Percentiles rank a stretch among this genome's conserved stretches.
Conservation (phyloP, 2,797 vertebrate species). For the Enteromius trimaculatus region DNA sequence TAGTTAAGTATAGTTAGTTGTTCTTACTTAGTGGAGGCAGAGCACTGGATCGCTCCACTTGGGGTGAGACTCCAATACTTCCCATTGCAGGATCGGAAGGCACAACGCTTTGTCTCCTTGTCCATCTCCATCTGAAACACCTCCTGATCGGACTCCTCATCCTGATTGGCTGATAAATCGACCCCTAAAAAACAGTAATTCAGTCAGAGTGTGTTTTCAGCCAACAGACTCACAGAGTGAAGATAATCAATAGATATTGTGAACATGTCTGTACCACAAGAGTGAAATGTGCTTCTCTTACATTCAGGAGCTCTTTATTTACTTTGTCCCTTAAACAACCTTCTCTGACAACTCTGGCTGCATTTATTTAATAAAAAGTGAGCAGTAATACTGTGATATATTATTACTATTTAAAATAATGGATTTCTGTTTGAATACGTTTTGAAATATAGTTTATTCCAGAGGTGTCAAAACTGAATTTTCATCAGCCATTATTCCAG, state of each 20-base stretch:
- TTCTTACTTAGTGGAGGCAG: constrained; percentile 88
- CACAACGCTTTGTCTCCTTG: constrained; percentile 90
- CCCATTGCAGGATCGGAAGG: constrained; percentile 90
- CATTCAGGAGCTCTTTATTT: background rate
- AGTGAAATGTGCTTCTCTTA: background rate
- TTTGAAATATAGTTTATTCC: background rate
- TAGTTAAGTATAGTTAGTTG: background rate
- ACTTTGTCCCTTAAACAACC: background rate
- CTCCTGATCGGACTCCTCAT: constrained; percentile 94
- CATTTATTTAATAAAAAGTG: background rate
- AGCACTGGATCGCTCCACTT: constrained; percentile 91
- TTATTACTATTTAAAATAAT: background rate
- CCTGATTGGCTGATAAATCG: constrained; percentile 96
- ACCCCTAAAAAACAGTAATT: constrained; percentile 78
- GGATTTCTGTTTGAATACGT: background rate
- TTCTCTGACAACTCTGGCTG: background rate
- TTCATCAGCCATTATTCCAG: too few species aligned
- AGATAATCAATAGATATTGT: background rate
- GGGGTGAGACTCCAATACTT: constrained; percentile 95
- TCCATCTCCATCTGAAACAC: constrained; percentile 97
- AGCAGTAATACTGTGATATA: background rate
- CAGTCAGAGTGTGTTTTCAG: background rate
- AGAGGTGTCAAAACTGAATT: background rate
- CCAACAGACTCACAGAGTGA: constrained; percentile 18
- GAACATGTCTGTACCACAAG: background rate